These are phyloP conservation scores for Diabrotica undecimpunctata DNA, from an alignment of 1,140 invertebrate species.

Conservation along the genomic window DNA sequence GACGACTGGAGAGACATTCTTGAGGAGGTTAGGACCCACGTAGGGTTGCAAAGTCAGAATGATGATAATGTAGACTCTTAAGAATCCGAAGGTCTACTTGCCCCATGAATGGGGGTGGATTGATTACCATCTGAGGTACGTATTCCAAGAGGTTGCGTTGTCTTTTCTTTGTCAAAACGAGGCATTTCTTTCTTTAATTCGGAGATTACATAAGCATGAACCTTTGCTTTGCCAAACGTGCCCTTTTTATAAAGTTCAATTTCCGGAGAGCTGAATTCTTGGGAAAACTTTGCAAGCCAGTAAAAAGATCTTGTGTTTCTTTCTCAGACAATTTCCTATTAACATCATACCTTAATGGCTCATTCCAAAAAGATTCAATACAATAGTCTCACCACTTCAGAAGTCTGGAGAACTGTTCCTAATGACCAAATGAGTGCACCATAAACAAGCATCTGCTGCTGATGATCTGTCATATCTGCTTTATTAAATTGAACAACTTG, in stretches of 20 bases:
- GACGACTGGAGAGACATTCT: no score
- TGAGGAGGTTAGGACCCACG: no score
- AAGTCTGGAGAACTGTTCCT: constrained; percentile 70
- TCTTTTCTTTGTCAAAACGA: constrained; percentile 71
- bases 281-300: constrained; percentile 68
- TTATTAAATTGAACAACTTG: no score
- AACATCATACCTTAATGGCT: constrained; percentile 61
- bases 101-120: no score
- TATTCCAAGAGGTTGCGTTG: no score
- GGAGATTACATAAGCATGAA: constrained; percentile 84
- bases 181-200: constrained; percentile 56
- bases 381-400: constrained; percentile 77
- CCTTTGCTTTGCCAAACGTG: constrained; percentile 73
- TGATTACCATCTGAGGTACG: no score
- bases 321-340: constrained; percentile 66
- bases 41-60: no score
- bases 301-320: constrained; percentile 73
- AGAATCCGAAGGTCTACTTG: no score
- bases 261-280: constrained; percentile 74
- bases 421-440: constrained; percentile 78
- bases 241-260: constrained; percentile 74
- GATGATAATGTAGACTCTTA: no score
- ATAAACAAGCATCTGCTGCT: constrained; percentile 73
- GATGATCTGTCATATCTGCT: constrained; percentile 71
- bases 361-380: constrained; percentile 79